Conservation (phyloP, 1,140 invertebrate species). For the Bactericera cockerelli region DNA sequence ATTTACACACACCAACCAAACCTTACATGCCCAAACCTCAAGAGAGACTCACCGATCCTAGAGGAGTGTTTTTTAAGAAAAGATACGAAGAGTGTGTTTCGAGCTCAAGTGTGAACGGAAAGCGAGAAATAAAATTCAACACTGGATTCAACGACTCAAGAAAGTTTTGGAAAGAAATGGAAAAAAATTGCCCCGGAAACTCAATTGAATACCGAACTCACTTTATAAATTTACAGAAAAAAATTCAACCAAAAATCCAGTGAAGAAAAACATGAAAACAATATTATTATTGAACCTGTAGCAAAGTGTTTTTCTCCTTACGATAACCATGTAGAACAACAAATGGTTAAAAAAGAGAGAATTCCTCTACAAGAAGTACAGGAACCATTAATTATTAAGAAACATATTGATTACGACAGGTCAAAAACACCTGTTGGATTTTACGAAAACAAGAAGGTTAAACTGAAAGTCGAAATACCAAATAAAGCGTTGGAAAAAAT, state of each 20-base stretch:
- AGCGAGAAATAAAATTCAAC: too few species aligned
- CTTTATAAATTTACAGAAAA: neutral
- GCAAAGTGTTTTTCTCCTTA: too few species aligned
- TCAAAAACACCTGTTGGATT: neutral
- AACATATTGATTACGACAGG: neutral
- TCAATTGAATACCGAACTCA: neutral
- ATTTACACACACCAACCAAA: neutral
- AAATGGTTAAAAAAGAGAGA: too few species aligned
- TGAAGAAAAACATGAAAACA: neutral
- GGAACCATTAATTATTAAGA: too few species aligned
- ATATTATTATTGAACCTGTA: too few species aligned
- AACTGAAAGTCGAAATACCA: neutral
- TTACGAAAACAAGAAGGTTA: neutral
- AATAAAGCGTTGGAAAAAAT: constrained; percentile 4
- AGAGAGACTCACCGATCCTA: neutral
- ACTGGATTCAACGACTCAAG: neutral
- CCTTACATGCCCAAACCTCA: neutral
- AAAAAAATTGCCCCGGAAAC: constrained; percentile 5
- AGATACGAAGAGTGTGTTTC: constrained; percentile 1
- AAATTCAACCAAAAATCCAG: too few species aligned
- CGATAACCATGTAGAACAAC: too few species aligned
- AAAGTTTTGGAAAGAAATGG: constrained; percentile 8
- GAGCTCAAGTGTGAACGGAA: neutral
- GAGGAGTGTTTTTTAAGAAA: neutral
- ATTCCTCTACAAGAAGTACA: too few species aligned